Evolutionary conservation across 1,140 invertebrate species (phyloP).

Genomic region (Megalonaias nervosa): DNA sequence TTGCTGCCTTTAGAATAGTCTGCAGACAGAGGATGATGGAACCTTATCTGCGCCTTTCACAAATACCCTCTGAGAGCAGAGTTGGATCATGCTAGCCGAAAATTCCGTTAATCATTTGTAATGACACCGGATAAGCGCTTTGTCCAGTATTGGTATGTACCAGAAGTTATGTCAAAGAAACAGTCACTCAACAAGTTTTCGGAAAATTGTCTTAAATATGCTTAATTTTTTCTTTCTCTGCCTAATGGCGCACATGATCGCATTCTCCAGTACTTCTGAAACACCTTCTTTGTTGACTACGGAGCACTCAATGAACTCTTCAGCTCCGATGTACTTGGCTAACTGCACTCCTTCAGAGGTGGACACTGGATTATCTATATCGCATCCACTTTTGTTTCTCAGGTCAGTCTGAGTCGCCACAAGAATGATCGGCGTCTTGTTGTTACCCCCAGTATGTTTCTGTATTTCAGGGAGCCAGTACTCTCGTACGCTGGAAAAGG

Average conservation of each 20-base stretch:
- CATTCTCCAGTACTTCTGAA: slow-evolving; percentile 92
- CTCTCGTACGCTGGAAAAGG: slow-evolving; percentile 97
- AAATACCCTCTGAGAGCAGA: too few relatives aligned
- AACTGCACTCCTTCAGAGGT: slow-evolving; percentile 82
- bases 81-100: too few relatives aligned
- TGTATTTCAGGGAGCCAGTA: slow-evolving; percentile 78
- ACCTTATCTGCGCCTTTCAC: too few relatives aligned
- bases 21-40: too few relatives aligned
- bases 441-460: slow-evolving; percentile 71
- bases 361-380: slow-evolving; percentile 80
- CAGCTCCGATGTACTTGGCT: slow-evolving; percentile 80
- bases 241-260: slow-evolving; percentile 82
- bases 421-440: slow-evolving; percentile 84
- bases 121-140: too few relatives aligned
- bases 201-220: slow-evolving; percentile 32
- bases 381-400: slow-evolving; percentile 78
- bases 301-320: slow-evolving; percentile 92
- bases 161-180: too few relatives aligned
- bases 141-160: too few relatives aligned
- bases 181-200: neutral
- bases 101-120: too few relatives aligned
- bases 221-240: slow-evolving; percentile 52
- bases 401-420: slow-evolving; percentile 74
- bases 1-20: too few relatives aligned
- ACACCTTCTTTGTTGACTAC: slow-evolving; percentile 91